A percentile compares a stretch with the other conserved stretches of the same genome.
Evolutionary conservation across 2,113 vertebrate species (phyloP).

Genomic region (Chunga burmeisteri): DNA sequence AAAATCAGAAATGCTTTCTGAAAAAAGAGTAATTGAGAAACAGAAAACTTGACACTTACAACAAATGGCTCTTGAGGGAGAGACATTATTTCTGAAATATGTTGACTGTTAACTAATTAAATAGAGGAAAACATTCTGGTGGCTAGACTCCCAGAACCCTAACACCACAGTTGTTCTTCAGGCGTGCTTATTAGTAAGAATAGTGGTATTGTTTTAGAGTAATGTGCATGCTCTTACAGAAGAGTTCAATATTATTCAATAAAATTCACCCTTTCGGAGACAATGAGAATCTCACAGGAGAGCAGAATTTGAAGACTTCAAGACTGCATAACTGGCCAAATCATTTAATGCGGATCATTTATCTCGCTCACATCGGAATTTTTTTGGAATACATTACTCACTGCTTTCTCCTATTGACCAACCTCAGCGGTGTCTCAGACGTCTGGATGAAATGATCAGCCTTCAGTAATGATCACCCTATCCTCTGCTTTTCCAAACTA

Average conservation of each 20-base stretch:
- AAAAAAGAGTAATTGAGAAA: slow-evolving; percentile 1
- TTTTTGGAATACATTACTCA: neutral
- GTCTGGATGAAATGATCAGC: too few species aligned
- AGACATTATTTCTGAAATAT: neutral
- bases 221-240: neutral
- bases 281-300: neutral
- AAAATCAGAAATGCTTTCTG: neutral
- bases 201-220: neutral
- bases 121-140: neutral
- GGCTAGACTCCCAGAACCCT: neutral
- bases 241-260: neutral
- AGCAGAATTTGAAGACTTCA: neutral
- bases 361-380: accelerated
- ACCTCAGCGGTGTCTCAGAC: neutral
- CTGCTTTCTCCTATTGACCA: neutral
- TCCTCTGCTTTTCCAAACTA: neutral
- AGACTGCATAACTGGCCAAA: neutral
- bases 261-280: neutral
- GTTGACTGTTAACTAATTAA: neutral
- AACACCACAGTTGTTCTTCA: neutral
- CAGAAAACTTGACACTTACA: neutral
- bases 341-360: accelerated
- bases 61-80: neutral
- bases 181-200: neutral
- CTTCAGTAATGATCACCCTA: neutral